phyloP scores from a whole-genome alignment of 1,140 invertebrate genomes.

The Achatina immaculata region DNA sequence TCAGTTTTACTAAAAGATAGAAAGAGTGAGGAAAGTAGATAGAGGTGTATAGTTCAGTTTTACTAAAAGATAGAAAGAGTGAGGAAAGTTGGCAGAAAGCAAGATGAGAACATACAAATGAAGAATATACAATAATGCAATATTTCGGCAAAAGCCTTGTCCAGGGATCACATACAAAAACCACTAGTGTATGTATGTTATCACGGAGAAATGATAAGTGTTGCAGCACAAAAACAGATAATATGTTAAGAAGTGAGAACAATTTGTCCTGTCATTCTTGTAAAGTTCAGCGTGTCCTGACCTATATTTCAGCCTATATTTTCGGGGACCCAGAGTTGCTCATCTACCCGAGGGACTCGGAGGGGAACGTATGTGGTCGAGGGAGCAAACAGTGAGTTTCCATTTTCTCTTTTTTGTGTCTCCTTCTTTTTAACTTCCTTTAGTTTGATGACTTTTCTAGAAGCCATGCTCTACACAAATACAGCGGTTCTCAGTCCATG shows the following conservation, averaged over 20 bases:
- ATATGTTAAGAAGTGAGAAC: too few relatives aligned
- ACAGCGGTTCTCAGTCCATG: background rate
- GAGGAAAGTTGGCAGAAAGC: too few relatives aligned
- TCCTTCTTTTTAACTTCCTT: background rate
- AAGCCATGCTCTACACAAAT: background rate
- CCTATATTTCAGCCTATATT: conserved; percentile 74
- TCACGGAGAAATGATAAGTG: background rate
- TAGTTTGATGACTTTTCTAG: too few relatives aligned
- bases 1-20: too few relatives aligned
- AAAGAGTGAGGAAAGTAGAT: too few relatives aligned
- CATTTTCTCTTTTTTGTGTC: background rate
- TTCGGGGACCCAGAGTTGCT: conserved; percentile 84
- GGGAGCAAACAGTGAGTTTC: conserved; percentile 60
- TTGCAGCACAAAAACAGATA: background rate
- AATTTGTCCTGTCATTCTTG: too few relatives aligned
- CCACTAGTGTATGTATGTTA: background rate
- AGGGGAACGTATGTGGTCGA: conserved; percentile 82
- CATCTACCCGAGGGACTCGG: conserved; percentile 81
- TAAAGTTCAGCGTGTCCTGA: too few relatives aligned
- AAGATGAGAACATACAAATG: too few relatives aligned
- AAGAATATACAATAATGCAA: too few relatives aligned
- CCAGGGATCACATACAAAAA: background rate
- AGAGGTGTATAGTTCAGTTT: too few relatives aligned
- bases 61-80: too few relatives aligned
- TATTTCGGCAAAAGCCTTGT: too few relatives aligned